Percentiles rank a stretch among this genome's conserved stretches.
Conservation (phyloP, 2,113 vertebrate genomes). For the Labrus mixtus region DNA sequence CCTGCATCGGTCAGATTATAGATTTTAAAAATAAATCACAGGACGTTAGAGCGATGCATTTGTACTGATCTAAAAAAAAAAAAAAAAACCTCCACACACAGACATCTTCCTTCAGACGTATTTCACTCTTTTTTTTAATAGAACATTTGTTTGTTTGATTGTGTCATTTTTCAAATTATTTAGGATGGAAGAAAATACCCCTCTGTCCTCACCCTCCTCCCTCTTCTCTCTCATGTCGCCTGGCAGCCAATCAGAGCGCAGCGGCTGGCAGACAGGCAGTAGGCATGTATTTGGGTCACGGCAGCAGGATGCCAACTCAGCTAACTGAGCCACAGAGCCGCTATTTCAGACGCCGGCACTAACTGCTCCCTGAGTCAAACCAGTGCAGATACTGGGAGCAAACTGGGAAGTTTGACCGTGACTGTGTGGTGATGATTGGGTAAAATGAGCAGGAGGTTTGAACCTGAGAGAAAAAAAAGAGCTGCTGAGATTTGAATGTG, state of each 20-base stretch:
- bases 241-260: slow-evolving; percentile 54
- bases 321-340: slow-evolving; percentile 42
- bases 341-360: slow-evolving; percentile 5
- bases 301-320: slow-evolving; percentile 65
- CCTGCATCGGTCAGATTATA: too few species aligned
- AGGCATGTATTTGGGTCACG: slow-evolving; percentile 65
- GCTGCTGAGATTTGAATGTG: too few species aligned
- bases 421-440: neutral
- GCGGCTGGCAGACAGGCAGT: slow-evolving; percentile 45
- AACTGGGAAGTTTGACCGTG: neutral
- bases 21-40: too few species aligned
- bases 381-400: neutral
- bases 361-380: slow-evolving; percentile 16
- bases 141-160: neutral
- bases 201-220: neutral
- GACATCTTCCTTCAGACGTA: neutral
- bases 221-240: slow-evolving; percentile 4
- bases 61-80: too few species aligned
- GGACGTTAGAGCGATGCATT: too few species aligned
- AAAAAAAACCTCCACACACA: too few species aligned
- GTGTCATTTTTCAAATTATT: neutral
- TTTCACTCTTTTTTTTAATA: neutral
- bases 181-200: neutral
- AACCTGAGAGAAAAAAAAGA: neutral
- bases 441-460: too few species aligned